Base-by-base conservation (phyloP, 1,140 invertebrate species). In the Rhyzopertha dominica region DNA sequence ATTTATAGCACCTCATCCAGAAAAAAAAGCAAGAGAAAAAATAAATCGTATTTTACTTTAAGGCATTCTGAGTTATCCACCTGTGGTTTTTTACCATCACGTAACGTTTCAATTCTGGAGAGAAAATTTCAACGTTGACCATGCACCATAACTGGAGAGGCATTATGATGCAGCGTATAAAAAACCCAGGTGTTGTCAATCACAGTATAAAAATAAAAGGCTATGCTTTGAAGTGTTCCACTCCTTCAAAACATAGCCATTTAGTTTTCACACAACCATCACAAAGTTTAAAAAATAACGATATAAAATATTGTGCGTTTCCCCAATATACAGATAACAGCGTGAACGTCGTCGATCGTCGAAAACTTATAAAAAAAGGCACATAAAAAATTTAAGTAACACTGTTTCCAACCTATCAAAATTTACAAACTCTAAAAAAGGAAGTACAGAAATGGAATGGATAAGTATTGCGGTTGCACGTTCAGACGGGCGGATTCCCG, bases 401-500 rank as follows among this genome's bases (percentile, higher is more conserved):
- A 26, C 35, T 22, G 24, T 36, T 14, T 17, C 37, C 34, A 36
- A 14, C 25, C 17, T 46, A 29, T 28, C n/a, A 40, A 48, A 29
- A 13, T 37, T 28, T 42, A 40, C 18, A 37, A 49, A 59, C 55
- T 54, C 46, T 22, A 36, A 19, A 42, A 40, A 18, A 29, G 30
- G 37, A 43, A 46, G 47, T 47, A 47, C 14, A 26, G 19, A 19
- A 42, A 23, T 17, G 41, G 14, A 17, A 26, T 18, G 37, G 24
- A 19, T 41, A 34, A 29, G 47, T 52, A 28, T 41, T 41, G 20
- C 12, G 10, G 30, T n/a, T 26, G 24, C 24, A n/a, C n/a, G 13
- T 53, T 59, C 83, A 94, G 9, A 89, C 76, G 16, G 92, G 91
- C 28, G 91, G 91, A 18, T 90, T 90, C 44, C 91, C 91, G 60